Base-by-base conservation (phyloP, 2,888 invertebrate species). In the Drosophila paranaensis region DNA sequence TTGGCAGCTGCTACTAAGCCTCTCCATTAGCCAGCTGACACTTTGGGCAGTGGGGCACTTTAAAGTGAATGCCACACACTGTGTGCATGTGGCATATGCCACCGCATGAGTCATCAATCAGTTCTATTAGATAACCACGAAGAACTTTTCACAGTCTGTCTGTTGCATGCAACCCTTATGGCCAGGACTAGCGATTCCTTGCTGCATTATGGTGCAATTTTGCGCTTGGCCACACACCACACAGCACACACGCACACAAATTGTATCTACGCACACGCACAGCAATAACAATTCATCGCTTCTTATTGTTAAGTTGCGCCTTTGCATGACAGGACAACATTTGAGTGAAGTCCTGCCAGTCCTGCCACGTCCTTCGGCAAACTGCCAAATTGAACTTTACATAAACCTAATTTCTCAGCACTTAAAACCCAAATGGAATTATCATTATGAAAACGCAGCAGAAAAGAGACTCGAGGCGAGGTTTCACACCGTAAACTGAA, bases 321-420 rank as follows among this genome's bases (percentile, higher is more conserved):
- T 71, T 83, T 68, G 82, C 82, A 78, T 82, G 84, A 76, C 76
- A 74, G 69, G 56, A 60, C 64, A 64, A 63, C 81, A 80, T 84
- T 82, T 72, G 40, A 11, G 11, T 40, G 16, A 30, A 56, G 20
- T 30, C 14, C 48, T 16, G 14, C 48, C 14, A 56, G 20, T 30
- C 14, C 48, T 16, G 14, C 48, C 14, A 20, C 42, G 35, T 39
- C 27, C 51, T 51, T 76, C 76, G 78, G 72, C 81, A 67, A 72
- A 78, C 80, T 83, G 70, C 76, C 76, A 82, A 86, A 85, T 83
- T 82, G 72, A 86, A 85, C 86, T 82, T 73, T 83, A 82, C 82
- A 84, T 82, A 71, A 84, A 86, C 74, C 86, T 82, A 86, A 84
- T 84, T 86, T 84, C 82, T 61, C 70, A 82, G 86, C 86, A 84